Evolutionary conservation across 2,888 invertebrate species (phyloP).

Genomic region (Chouioia cunea): DNA sequence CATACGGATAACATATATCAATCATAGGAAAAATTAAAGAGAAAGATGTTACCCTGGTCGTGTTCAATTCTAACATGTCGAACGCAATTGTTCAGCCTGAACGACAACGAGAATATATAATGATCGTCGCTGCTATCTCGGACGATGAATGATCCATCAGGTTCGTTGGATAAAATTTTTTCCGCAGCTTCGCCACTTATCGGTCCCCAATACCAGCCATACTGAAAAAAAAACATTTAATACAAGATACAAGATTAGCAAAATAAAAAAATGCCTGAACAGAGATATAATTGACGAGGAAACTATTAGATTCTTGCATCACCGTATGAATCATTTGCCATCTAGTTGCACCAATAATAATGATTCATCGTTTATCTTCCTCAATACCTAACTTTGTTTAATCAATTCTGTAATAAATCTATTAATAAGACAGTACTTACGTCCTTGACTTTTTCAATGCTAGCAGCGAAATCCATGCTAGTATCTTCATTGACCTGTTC

Average conservation of each 20-base stretch:
- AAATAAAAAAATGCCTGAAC: conserved; percentile 9
- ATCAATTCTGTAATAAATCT: conserved; percentile 8
- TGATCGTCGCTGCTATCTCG: conserved; percentile 95
- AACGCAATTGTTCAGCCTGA: conserved; percentile 90
- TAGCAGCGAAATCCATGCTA: conserved; percentile 87
- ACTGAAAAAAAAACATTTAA: conserved; percentile 70
- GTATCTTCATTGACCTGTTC: conserved; percentile 68
- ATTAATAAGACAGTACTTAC: conserved; percentile 73
- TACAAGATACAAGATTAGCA: neutral
- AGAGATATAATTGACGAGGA: conserved; percentile 1
- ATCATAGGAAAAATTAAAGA: no score
- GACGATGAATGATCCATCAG: conserved; percentile 94
- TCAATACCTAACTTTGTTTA: neutral
- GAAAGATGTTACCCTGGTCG: conserved; percentile 82
- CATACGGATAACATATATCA: no score
- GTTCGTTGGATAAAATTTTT: conserved; percentile 90
- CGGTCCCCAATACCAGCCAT: conserved; percentile 97
- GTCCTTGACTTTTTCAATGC: conserved; percentile 94
- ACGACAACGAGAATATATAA: conserved; percentile 93
- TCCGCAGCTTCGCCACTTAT: conserved; percentile 92
- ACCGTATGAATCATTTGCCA: no score
- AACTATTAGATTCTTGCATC: no score
- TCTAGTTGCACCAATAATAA: neutral
- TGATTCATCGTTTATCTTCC: conserved; percentile 6
- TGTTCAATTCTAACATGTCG: conserved; percentile 94